Percentiles rank a stretch among this genome's conserved stretches.
Conservation (phyloP, 1,140 invertebrate genomes). For the Trachymyrmex cornetzi region DNA sequence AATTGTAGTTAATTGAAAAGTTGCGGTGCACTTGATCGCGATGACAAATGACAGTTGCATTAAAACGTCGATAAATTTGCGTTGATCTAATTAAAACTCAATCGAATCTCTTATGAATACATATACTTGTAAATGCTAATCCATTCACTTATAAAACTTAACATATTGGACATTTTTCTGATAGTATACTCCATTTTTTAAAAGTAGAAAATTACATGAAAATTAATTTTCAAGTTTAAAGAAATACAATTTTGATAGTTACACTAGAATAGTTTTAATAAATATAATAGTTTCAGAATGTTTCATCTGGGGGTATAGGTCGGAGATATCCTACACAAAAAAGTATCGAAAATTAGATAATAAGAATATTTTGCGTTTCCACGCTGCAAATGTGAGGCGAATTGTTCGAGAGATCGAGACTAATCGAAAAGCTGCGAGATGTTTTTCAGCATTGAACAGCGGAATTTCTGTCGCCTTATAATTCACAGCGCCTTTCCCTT, state of each 20-base stretch:
- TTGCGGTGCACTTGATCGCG: constrained; percentile 22
- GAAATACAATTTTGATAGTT: not conserved
- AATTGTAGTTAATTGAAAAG: constrained; percentile 70
- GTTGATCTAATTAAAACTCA: not conserved
- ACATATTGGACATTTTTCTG: not conserved
- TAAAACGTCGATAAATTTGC: constrained; percentile 37
- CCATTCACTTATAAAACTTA: not conserved
- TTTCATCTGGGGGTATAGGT: not conserved
- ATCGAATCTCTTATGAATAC: not conserved
- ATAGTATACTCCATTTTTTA: not conserved
- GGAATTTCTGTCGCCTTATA: constrained; percentile 44
- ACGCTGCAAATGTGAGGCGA: not conserved
- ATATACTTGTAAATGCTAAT: not conserved
- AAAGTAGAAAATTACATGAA: not conserved
- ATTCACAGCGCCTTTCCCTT: constrained; percentile 54
- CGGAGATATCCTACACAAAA: not conserved
- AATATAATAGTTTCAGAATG: constrained; percentile 1
- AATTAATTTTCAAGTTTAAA: not conserved
- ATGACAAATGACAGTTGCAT: constrained; percentile 36
- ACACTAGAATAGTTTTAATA: not conserved
- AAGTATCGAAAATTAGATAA: not conserved
- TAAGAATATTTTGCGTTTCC: not conserved
- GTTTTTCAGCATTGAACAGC: constrained; percentile 37
- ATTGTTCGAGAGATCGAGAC: constrained; percentile 51
- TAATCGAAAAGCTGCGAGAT: constrained; percentile 37